phyloP scores from a whole-genome alignment of 2,797 vertebrate genomes.

The Staurois parvus region DNA sequence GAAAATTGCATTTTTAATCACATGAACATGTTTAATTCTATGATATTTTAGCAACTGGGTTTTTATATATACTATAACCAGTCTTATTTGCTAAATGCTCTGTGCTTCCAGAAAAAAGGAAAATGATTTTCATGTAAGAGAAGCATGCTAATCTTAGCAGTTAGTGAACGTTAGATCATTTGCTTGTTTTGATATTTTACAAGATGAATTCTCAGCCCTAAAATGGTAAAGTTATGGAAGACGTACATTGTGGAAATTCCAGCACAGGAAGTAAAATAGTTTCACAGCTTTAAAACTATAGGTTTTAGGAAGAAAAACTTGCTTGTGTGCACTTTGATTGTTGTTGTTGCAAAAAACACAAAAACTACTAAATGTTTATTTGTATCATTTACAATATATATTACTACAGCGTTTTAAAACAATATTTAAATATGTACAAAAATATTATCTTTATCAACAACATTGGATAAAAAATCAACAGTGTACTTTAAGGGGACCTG shows the following conservation, averaged over 20 bases:
- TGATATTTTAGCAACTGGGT: too few relatives aligned
- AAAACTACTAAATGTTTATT: conserved; percentile 9
- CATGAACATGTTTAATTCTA: too few relatives aligned
- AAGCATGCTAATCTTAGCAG: too few relatives aligned
- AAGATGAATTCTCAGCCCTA: conserved; percentile 27
- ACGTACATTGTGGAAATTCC: conserved; percentile 9
- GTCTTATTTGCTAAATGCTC: too few relatives aligned
- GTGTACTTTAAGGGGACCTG: neutral
- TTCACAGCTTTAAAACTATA: neutral
- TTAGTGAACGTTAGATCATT: neutral
- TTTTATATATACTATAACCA: too few relatives aligned
- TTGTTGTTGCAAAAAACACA: neutral
- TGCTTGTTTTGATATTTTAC: conserved; percentile 37
- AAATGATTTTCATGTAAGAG: too few relatives aligned
- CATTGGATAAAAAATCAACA: neutral
- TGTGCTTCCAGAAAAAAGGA: too few relatives aligned
- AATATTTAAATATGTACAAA: conserved; percentile 47
- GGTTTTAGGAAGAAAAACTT: conserved; percentile 21
- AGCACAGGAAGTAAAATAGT: conserved; percentile 27
- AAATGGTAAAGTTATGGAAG: conserved; percentile 20
- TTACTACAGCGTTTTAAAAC: conserved; percentile 11
- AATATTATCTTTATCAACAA: conserved; percentile 12
- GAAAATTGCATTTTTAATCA: too few relatives aligned
- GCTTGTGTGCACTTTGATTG: conserved; percentile 1
- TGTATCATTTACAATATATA: conserved; percentile 38